Evolutionary conservation across 2,797 vertebrate species (phyloP).

Genomic region (Paratrypauchen microcephalus): DNA sequence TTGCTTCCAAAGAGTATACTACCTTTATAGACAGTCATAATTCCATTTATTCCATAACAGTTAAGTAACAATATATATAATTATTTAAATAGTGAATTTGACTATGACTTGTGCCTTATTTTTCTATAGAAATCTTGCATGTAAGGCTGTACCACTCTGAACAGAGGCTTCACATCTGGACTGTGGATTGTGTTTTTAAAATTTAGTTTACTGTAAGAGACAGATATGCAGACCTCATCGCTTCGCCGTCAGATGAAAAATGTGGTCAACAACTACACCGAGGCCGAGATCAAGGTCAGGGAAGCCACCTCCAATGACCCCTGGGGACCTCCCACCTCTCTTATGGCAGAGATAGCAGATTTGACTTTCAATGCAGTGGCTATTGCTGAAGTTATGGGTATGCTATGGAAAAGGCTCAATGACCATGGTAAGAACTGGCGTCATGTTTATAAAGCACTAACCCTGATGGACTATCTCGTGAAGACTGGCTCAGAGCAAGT

Average conservation of each 20-base stretch:
- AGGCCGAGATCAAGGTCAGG: slow-evolving; percentile 94
- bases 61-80: neutral
- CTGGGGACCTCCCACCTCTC: slow-evolving; percentile 91
- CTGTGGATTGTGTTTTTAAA: slow-evolving; percentile 26
- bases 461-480: slow-evolving; percentile 92
- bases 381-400: slow-evolving; percentile 93
- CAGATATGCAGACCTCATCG: slow-evolving; percentile 90
- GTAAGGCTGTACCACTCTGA: slow-evolving; percentile 26
- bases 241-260: slow-evolving; percentile 96
- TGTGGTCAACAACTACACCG: slow-evolving; percentile 95
- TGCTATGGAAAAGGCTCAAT: slow-evolving; percentile 95
- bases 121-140: slow-evolving; percentile 38
- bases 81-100: neutral
- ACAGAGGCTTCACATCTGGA: slow-evolving; percentile 27
- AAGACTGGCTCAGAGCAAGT: slow-evolving; percentile 93
- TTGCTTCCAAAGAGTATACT: neutral
- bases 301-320: slow-evolving; percentile 98
- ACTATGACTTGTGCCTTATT: slow-evolving; percentile 18
- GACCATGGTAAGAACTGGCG: slow-evolving; percentile 98
- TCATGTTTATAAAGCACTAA: slow-evolving; percentile 95
- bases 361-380: slow-evolving; percentile 93
- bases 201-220: slow-evolving; percentile 35
- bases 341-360: slow-evolving; percentile 93
- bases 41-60: too few species aligned
- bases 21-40: neutral